Conservation (phyloP, 2,113 vertebrate genomes). For the Pseudonaja textilis region DNA sequence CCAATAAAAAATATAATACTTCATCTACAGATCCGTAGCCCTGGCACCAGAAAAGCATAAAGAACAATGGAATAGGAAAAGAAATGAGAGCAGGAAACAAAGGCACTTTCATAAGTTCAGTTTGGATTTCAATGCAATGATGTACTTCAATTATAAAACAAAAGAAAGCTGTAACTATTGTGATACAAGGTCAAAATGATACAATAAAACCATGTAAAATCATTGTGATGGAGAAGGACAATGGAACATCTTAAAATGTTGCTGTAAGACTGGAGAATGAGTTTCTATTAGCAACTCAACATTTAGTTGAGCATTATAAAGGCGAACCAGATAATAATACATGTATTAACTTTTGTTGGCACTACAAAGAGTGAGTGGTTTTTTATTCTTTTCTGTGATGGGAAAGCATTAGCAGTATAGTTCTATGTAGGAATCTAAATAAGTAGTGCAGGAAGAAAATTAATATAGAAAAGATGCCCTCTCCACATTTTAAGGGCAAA, state of each 20-base stretch:
- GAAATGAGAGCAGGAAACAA: background rate
- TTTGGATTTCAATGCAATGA: background rate
- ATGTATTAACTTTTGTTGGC: background rate
- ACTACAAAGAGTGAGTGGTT: background rate
- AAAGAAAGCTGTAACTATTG: background rate
- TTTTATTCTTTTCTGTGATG: background rate
- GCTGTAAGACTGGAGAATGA: background rate
- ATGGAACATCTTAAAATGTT: background rate
- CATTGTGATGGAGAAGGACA: background rate
- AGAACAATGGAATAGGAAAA: background rate
- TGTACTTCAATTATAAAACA: background rate
- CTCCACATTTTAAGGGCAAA: background rate
- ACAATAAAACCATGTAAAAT: background rate
- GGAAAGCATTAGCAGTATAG: background rate
- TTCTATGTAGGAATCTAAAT: background rate
- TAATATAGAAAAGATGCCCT: background rate
- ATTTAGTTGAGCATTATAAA: background rate
- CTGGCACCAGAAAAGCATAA: background rate
- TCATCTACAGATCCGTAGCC: background rate
- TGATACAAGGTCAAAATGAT: background rate
- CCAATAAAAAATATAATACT: background rate
- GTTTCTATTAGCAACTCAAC: background rate
- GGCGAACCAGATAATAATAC: background rate
- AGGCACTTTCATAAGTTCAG: background rate
- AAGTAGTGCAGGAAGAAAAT: background rate